Percentiles rank a stretch among this genome's conserved stretches.
Conservation (phyloP, 37 sponge, comb jelly and placozoan species). For the Mnemiopsis leidyi region DNA sequence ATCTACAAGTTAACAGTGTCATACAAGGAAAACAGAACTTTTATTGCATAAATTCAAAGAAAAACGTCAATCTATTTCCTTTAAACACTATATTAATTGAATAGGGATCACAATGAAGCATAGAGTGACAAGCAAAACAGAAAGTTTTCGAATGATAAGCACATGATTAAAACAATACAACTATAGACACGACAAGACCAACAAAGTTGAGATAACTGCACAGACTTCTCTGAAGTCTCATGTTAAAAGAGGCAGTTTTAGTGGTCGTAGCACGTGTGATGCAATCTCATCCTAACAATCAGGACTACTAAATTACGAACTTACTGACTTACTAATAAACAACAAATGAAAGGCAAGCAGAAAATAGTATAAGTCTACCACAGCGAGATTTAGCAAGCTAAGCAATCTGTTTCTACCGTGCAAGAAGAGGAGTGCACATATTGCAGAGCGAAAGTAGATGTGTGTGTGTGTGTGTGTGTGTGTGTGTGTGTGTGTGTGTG, state of each 20-base stretch:
- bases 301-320: not conserved
- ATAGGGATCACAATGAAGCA: not conserved
- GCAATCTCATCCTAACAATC: not conserved
- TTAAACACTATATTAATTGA: too few relatives aligned
- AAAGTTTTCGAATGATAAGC: not conserved
- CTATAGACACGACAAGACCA: too few relatives aligned
- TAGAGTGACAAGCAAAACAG: not conserved
- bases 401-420: constrained; percentile 1
- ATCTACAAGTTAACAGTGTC: too few relatives aligned
- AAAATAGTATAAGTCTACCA: not conserved
- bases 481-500: too few relatives aligned
- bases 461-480: too few relatives aligned
- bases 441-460: too few relatives aligned
- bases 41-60: not conserved
- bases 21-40: too few relatives aligned
- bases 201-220: too few relatives aligned
- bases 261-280: too few relatives aligned
- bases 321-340: not conserved
- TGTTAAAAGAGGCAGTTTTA: not conserved
- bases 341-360: not conserved
- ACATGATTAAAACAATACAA: not conserved
- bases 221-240: too few relatives aligned
- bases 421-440: not conserved
- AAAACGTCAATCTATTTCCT: not conserved
- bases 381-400: not conserved